Base-by-base conservation (phyloP, 1,140 invertebrate genomes). In the Microplitis mediator region DNA sequence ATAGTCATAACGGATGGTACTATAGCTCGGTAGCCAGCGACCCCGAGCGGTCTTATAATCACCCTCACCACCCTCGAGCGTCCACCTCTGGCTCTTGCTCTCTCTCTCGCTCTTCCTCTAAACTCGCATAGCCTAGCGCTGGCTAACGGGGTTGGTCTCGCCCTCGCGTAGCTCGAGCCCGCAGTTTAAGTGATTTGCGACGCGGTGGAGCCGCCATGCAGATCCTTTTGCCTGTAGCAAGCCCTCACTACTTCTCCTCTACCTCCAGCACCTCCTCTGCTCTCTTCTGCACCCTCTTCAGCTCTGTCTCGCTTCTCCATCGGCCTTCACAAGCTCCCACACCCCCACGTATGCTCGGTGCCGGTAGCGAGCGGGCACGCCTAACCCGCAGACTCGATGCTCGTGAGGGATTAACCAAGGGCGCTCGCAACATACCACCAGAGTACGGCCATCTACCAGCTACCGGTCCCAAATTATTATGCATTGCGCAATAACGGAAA, bases 101-200 rank as follows among this genome's bases (percentile, higher is more conserved):
- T 69, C 75, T 56, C 78, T 74, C 69, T 67, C 75, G 75, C 79
- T 76, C 39, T 45, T 11, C 39, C 39, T 45, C 39, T 45, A 11
- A 11, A 9, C 39, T 45, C 39, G 39, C 23, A 45, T 6, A 45
- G 6, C 39, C 39, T 6, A 11, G 4, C 39, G 11, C 39, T 6
- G 39, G 39, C 56, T 62, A 64, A 61, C 13, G 64, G 71, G 54
- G 54, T 67, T 67, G 64, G 39, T 23, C 64, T 60, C 71, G 39
- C 64, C 64, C 71, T 72, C 56, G 64, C 64, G 71, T 70, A 74
- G 72, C 74, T 76, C 74, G 65, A 74, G 74, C 70, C 76, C 82
- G 83, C 84, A 85, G 83, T 86, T 87, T 87, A 87, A 87, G 84
- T 87, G 85, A 87, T 86, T 86, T 87, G 85, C 85, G 85, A 86